These are phyloP conservation scores for Mormyrus proboscirostris DNA, from an alignment of 2,797 vertebrate species.

Conservation along the genomic window DNA sequence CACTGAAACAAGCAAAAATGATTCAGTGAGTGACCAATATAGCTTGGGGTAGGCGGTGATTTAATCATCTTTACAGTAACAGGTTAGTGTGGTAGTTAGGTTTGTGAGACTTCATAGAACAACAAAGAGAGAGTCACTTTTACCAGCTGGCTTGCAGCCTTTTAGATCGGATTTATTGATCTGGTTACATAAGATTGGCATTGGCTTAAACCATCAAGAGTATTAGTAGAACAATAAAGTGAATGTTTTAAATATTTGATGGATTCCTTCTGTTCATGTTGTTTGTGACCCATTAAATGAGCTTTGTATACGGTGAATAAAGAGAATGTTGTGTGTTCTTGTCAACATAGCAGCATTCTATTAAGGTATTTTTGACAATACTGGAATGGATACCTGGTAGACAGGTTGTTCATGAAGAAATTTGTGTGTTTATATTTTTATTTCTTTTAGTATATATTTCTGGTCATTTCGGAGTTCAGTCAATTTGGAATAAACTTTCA, in stretches of 20 bases:
- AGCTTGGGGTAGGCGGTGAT: not conserved
- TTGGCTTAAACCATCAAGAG: not conserved
- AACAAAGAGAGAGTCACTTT: not conserved
- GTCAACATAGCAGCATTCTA: not conserved
- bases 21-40: not conserved
- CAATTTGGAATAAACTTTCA: not conserved
- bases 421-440: not conserved
- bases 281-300: not conserved
- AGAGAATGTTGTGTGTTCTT: not conserved
- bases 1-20: not conserved
- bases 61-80: not conserved
- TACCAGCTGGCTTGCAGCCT: not conserved
- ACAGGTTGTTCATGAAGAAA: not conserved
- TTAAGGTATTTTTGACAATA: not conserved
- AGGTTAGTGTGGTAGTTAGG: not conserved
- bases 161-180: not conserved
- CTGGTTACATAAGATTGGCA: not conserved
- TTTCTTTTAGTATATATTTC: not conserved
- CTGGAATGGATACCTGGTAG: not conserved
- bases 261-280: not conserved
- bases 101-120: not conserved
- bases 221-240: not conserved
- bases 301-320: not conserved
- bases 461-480: not conserved
- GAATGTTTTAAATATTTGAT: constrained; percentile 3